Base-by-base conservation (phyloP, 2,888 invertebrate species). In the Artemia sp. region DNA sequence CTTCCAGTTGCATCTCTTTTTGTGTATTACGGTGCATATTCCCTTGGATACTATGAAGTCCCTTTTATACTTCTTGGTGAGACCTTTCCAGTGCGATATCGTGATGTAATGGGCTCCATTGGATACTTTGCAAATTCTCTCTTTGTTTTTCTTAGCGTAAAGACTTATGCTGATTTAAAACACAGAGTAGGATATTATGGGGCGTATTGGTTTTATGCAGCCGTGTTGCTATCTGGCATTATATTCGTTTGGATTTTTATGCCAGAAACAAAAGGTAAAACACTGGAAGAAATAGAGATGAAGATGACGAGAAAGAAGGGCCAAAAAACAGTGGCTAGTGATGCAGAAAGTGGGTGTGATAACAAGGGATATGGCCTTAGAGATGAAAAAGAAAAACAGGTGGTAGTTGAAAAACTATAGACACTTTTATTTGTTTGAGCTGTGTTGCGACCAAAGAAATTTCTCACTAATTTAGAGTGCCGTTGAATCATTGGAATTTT, bases 251-350 rank as follows among this genome's bases (percentile, higher is more conserved):
- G n/a, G 10, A 58, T 58, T 58, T 58, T 58, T 24, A n/a, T 58
- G 12, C 64, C 64, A 58, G 64, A 58, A 58, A 58, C 64, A n/a
- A 58, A 58, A 24, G 64, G 64, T n/a, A 58, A 58, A 24, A 19
- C 64, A 10, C 11, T 58, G 24, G 64, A 58, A 58, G 64, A 58
- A 9, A 58, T 58, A 58, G 64, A 58, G 38, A 38, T 38, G 38
- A 38, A 38, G 38, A 38, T 38, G 38, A 38, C 38, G 6, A 38
- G 38, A 38, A 38, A 38, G 38, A 38, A 38, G 38, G 38, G 38
- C 38, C 38, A 38, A 38, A 38, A 38, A 38, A 6, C 38, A 5
- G 38, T 38, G 38, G 38, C 38, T 38, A 38, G 2, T 4, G 38
- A 38, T 6, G 38, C 38, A 38, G 38, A 38, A 2, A 38, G 38